Conservation (phyloP, 2,113 vertebrate genomes). For the Tricholaema leucomelas region DNA sequence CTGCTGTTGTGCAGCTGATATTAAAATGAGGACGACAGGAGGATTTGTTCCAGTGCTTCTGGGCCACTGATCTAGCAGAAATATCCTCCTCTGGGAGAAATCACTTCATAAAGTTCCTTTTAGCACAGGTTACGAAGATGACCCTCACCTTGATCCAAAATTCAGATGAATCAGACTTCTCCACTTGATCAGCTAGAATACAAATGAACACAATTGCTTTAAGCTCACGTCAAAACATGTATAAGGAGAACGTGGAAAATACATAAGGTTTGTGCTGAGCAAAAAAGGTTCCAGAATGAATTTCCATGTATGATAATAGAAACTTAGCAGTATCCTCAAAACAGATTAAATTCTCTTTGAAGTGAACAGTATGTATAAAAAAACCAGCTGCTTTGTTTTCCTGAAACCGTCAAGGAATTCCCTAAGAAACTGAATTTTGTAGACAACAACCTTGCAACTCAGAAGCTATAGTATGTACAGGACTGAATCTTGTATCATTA, state of each 20-base stretch:
- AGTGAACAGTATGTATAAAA: constrained; percentile 34
- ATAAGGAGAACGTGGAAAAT: constrained; percentile 31
- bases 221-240: constrained; percentile 20
- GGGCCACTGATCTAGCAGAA: constrained; percentile 36
- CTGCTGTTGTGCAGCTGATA: constrained; percentile 47
- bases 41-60: constrained; percentile 42
- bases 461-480: not conserved
- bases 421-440: not conserved
- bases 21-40: constrained; percentile 18
- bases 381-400: not conserved
- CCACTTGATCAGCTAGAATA: constrained; percentile 37
- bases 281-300: constrained; percentile 33
- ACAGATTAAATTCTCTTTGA: constrained; percentile 51
- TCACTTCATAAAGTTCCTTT: constrained; percentile 19
- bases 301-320: constrained; percentile 36
- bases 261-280: constrained; percentile 2
- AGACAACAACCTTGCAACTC: not conserved
- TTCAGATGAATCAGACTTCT: constrained; percentile 21
- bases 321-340: constrained; percentile 18
- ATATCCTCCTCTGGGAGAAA: constrained; percentile 2
- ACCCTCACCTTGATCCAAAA: constrained; percentile 49
- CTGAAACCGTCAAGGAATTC: constrained; percentile 5
- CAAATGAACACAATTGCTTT: constrained; percentile 10
- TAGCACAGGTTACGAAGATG: constrained; percentile 15
- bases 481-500: not conserved